A percentile compares a stretch with the other conserved stretches of the same genome.
Evolutionary conservation across 2,113 vertebrate species (phyloP).

Genomic region (Cyprinodon variegatus): DNA sequence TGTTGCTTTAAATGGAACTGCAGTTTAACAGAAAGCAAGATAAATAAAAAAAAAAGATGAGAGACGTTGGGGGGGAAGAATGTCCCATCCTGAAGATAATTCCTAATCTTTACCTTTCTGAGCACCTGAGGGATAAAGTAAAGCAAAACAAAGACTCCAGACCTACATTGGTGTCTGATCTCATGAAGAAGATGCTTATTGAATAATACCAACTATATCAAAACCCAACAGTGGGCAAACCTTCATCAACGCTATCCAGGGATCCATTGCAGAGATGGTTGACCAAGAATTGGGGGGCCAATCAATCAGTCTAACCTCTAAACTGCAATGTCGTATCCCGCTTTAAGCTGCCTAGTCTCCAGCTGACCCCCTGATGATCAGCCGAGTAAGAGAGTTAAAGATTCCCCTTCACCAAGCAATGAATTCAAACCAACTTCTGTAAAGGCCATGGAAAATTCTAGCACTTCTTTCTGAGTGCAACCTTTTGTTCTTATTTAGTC

Average conservation of each 20-base stretch:
- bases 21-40: too few relatives aligned
- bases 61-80: too few relatives aligned
- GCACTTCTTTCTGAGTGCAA: constrained; percentile 40
- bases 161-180: too few relatives aligned
- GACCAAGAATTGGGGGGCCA: neutral
- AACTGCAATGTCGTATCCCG: neutral
- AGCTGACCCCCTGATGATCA: neutral
- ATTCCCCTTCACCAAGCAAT: neutral
- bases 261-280: neutral
- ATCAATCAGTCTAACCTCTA: neutral
- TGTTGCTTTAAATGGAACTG: too few relatives aligned
- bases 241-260: neutral
- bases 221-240: neutral
- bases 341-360: neutral
- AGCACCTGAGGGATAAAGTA: too few relatives aligned
- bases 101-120: too few relatives aligned
- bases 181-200: too few relatives aligned
- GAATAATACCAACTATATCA: neutral
- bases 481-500: constrained; percentile 51
- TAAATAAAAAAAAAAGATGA: too few relatives aligned
- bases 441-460: constrained; percentile 22
- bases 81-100: too few relatives aligned
- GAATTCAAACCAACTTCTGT: constrained; percentile 28
- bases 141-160: too few relatives aligned
- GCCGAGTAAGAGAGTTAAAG: constrained; percentile 6